Percentiles rank a stretch among this genome's conserved stretches.
Evolutionary conservation across 1,140 invertebrate genomes (phyloP).

Genomic region (Latrodectus geometricus): DNA sequence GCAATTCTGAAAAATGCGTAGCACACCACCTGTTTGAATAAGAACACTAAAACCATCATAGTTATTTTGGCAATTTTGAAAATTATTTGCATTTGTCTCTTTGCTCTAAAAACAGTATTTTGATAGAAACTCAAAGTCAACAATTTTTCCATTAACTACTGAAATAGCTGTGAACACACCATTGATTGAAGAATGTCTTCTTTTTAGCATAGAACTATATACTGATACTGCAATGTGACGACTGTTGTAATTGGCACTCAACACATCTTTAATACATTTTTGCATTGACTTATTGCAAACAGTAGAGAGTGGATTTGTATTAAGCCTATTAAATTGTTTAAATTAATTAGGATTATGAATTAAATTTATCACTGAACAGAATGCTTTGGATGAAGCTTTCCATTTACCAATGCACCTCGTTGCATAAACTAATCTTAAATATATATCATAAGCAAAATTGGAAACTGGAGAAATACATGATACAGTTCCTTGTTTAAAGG

Average conservation of each 20-base stretch:
- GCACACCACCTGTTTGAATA: no score
- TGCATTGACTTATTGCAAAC: constrained; percentile 27
- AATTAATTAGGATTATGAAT: neutral
- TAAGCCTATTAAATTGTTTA: neutral
- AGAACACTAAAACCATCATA: constrained; percentile 57
- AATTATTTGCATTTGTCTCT: neutral
- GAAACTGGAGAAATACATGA: neutral
- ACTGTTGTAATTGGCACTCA: neutral
- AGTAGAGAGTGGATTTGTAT: neutral
- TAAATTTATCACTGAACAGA: constrained; percentile 8
- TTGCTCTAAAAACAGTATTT: constrained; percentile 38
- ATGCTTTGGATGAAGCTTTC: neutral
- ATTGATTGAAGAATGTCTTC: constrained; percentile 60
- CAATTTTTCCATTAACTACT: constrained; percentile 61
- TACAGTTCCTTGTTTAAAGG: neutral
- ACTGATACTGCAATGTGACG: constrained; percentile 49
- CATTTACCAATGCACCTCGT: constrained; percentile 15
- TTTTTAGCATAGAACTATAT: constrained; percentile 62
- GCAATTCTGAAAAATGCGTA: constrained; percentile 45
- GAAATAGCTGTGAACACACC: constrained; percentile 54
- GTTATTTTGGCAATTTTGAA: constrained; percentile 48
- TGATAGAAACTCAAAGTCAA: constrained; percentile 49
- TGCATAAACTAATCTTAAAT: constrained; percentile 11
- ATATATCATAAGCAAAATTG: neutral
- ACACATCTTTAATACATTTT: neutral